Base-by-base conservation (phyloP, 2,113 vertebrate species). In the Heptranchias perlo region DNA sequence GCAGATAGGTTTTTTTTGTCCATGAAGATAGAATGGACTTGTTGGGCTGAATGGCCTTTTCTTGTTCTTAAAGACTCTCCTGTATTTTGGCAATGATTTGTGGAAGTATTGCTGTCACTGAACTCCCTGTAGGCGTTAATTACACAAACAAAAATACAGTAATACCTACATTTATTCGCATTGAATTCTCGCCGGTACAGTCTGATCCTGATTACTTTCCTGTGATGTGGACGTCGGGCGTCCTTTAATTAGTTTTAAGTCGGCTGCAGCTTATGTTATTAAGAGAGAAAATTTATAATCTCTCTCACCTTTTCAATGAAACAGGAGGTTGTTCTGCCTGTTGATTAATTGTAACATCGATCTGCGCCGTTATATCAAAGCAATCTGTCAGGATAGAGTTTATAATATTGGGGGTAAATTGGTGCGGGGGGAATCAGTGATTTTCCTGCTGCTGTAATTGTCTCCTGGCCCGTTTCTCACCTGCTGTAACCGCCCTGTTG, bases 161-260 rank as follows among this genome's bases (percentile, higher is more conserved):
- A 18, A 39, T 61, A 62, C 28, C 52, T 1, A 61, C 58, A 93
- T 93, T 92, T 93, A 93, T 93, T 93, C 62, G n/a, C 61, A 35
- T 39, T 64, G 58, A 93, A 93, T 93, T 39, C 89, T 64, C 54
- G 11, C 13, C 16, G 6, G 54, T n/a, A 31, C 44, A 6, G 54
- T 87, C 44, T 31, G 23, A 61, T 21, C 4, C 58, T 92, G 89
- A 62, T 58, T 92, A 62, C 54, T 62, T 92, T n/a, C 13, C 31
- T 64, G 35, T 64, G 91, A 62, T 93, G 14, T 93, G 58, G 91
- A 62, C 64, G 14, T 28, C 25, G 18, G 82, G 44, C 18, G 44
- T 82, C 31, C 31, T 93, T 62, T 64, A 93, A 93, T 93, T 93
- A 93, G 16, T 5, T 93, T 39, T 93, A 93, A 61, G 7, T 87